These are phyloP conservation scores for Cyanoderma ruficeps DNA, from an alignment of 2,113 vertebrate genomes.

Conservation along the genomic window DNA sequence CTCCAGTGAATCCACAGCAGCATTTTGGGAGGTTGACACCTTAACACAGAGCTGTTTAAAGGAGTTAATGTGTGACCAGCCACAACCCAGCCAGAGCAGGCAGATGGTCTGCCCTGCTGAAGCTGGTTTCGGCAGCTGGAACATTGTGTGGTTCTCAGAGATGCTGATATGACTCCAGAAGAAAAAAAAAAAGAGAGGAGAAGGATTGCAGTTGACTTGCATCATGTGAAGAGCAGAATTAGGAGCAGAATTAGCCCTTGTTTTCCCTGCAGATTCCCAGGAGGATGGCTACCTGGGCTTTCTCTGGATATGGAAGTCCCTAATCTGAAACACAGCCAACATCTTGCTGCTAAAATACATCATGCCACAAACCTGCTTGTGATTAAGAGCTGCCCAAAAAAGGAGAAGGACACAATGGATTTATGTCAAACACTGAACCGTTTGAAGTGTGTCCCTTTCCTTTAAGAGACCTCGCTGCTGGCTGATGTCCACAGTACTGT, in stretches of 20 bases:
- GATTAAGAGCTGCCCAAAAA: not conserved
- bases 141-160: not conserved
- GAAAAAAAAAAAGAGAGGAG: not conserved
- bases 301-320: not conserved
- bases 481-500: not conserved
- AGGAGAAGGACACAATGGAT: not conserved
- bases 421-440: not conserved
- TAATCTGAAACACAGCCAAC: not conserved
- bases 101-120: not conserved
- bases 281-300: not conserved
- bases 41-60: not conserved
- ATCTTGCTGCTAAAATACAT: not conserved
- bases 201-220: not conserved
- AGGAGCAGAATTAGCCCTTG: not conserved
- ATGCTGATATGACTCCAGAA: not conserved
- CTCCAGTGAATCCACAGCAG: not conserved
- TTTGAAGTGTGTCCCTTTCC: not conserved
- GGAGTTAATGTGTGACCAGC: constrained; percentile 39
- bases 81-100: not conserved
- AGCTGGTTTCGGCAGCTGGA: not conserved
- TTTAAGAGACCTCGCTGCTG: not conserved
- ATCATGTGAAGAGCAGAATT: not conserved
- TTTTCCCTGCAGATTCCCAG: not conserved
- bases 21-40: not conserved
- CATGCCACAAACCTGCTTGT: not conserved